Evolutionary conservation across 2,888 invertebrate genomes (phyloP).

Genomic region (Melinaea menophilus): DNA sequence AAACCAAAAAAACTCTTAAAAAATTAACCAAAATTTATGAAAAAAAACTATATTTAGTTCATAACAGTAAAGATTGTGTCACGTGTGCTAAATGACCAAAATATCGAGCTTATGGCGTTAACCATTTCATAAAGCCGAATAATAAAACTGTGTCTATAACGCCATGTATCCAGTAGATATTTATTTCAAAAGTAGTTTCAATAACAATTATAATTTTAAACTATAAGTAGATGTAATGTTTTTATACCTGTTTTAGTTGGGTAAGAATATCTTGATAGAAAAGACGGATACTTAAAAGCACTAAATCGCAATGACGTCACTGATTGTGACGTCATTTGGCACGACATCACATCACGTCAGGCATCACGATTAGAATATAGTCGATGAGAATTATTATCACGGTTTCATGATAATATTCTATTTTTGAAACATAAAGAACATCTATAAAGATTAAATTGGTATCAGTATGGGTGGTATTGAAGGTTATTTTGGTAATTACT

Average conservation of each 20-base stretch:
- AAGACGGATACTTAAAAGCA: background rate
- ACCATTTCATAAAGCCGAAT: no score
- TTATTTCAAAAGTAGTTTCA: no score
- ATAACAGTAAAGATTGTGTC: background rate
- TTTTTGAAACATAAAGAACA: constrained; percentile 20
- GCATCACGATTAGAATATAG: constrained; percentile 22
- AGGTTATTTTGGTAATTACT: background rate
- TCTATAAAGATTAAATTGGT: constrained; percentile 8
- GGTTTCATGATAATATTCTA: constrained; percentile 23
- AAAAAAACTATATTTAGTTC: constrained; percentile 2
- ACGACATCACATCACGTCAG: constrained; percentile 22
- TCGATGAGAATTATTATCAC: constrained; percentile 24
- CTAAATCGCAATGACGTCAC: constrained; percentile 18
- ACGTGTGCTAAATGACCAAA: background rate
- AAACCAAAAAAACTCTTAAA: no score
- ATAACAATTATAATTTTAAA: no score
- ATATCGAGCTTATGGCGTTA: background rate
- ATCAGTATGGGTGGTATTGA: background rate
- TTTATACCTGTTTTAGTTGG: no score
- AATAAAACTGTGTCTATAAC: no score
- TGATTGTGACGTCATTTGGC: constrained; percentile 29
- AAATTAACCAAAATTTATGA: no score
- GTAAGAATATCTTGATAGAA: constrained; percentile 3
- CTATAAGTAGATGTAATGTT: no score
- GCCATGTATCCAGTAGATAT: no score